Evolutionary conservation across 2,888 invertebrate genomes (phyloP), one percentile per base, ranked within the genome.

Genomic region (Megastigmus dorsalis): DNA sequence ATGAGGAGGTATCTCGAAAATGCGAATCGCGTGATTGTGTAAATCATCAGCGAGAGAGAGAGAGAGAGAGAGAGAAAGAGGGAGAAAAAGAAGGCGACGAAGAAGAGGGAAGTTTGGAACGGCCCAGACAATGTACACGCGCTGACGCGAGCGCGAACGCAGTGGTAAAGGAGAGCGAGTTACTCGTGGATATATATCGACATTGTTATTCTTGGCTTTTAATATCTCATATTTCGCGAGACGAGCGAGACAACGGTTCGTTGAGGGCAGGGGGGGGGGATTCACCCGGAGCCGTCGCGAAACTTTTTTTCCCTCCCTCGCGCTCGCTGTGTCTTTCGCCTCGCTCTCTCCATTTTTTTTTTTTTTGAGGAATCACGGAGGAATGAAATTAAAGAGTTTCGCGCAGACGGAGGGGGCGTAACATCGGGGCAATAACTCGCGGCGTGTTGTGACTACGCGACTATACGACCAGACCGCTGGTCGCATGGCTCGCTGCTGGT

Each of bases 391-490:
- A 70, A 75, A 70, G 65, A 75, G 65, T 69, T 70, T 70, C 52
- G 48, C 45, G 36, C 43, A 63, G 63, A 59, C 57, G 57, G 74
- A 28, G 66, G 60, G 50, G 63, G 68, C 63, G 70, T 75, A 75
- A 70, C 59, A 70, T 70, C 70, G 66, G 69, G 73, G 69, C 76
- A 83, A 84, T 84, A 84, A 83, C 83, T 83, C 79, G 83, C 54
- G 77, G 77, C 81, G 81, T 76, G 60, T 76, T 76, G 84, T 84
- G 84, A 85, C 84, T 84, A 84, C 83, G 80, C 80, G 82, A 83
- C 80, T 83, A 82, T 82, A 79, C 78, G 74, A 74, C 83, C 83
- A 85, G 85, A 85, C 85, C 85, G 85, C 85, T 84, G 83, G 85
- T 84, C 84, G 83, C 82, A 60, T n/a, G n/a, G n/a, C n/a, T n/a